Percentiles rank a stretch among this genome's conserved stretches.
phyloP scores from a whole-genome alignment of 2,888 invertebrate genomes.

The Masnerella sp. region DNA sequence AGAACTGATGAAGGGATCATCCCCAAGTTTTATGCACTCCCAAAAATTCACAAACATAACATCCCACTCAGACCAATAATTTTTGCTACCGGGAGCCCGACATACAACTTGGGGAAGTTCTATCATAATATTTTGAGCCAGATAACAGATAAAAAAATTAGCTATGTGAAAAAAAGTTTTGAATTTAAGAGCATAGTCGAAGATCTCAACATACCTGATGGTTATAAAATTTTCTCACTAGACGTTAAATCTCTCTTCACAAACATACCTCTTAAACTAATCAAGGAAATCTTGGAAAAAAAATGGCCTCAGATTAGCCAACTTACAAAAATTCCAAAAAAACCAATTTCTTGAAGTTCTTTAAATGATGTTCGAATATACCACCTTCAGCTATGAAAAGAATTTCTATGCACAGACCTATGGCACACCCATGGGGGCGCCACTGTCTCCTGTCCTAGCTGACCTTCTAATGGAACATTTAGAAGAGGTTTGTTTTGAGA shows the following conservation, averaged over 20 bases:
- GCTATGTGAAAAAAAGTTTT: too few relatives aligned
- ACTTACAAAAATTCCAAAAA: conserved; percentile 11
- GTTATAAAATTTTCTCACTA: background rate
- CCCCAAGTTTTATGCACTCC: conserved; percentile 7
- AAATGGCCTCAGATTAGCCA: conserved; percentile 8
- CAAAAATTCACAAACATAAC: conserved; percentile 1
- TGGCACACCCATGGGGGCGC: conserved; percentile 43
- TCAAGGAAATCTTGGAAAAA: background rate
- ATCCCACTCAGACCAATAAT: conserved; percentile 4
- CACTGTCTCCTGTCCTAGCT: conserved; percentile 15
- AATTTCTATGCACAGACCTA: conserved; percentile 20
- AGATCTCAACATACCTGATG: background rate
- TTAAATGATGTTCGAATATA: conserved; percentile 5
- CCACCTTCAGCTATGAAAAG: background rate
- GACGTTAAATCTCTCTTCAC: conserved; percentile 11
- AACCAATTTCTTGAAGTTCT: conserved; percentile 2
- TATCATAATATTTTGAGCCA: too few relatives aligned
- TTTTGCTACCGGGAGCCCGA: background rate
- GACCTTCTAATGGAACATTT: conserved; percentile 22
- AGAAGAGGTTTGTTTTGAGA: conserved; percentile 8
- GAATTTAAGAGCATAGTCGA: background rate
- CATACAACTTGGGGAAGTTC: conserved; percentile 7
- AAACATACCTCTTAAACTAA: background rate
- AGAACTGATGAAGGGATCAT: background rate
- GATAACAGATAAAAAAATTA: too few relatives aligned